Percentiles rank a stretch among this genome's conserved stretches.
Conservation (phyloP, 2,797 vertebrate species). For the Champsocephalus esox region DNA sequence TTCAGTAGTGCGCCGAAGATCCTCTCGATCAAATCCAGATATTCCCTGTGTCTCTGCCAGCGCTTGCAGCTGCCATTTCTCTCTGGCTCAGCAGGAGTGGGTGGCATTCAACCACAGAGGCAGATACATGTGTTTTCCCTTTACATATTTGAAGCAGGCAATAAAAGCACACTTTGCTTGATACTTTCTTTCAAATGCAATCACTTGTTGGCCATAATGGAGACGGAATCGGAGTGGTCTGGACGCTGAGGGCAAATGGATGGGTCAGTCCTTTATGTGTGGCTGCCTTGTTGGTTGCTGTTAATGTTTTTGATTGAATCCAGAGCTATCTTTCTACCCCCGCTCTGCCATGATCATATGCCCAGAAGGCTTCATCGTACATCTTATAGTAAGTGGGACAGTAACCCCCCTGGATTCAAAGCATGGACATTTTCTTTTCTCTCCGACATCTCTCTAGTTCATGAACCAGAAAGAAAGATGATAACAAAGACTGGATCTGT, state of each 20-base stretch:
- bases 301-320: constrained; percentile 77
- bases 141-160: constrained; percentile 43
- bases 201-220: constrained; percentile 27
- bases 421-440: constrained; percentile 33
- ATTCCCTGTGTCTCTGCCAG: constrained; percentile 44
- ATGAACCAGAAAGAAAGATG: constrained; percentile 40
- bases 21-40: constrained; percentile 65
- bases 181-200: constrained; percentile 36
- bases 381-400: constrained; percentile 51
- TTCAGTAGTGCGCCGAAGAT: constrained; percentile 55
- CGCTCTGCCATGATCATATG: constrained; percentile 55
- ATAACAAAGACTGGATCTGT: constrained; percentile 35
- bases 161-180: constrained; percentile 43
- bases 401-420: constrained; percentile 55
- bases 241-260: constrained; percentile 18
- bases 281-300: constrained; percentile 63
- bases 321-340: constrained; percentile 59
- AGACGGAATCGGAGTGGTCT: constrained; percentile 22
- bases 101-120: constrained; percentile 41
- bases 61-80: constrained; percentile 50
- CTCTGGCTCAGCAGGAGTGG: constrained; percentile 37
- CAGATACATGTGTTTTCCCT: constrained; percentile 55
- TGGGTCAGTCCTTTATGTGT: constrained; percentile 47
- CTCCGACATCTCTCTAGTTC: constrained; percentile 53
- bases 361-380: constrained; percentile 40